Percentiles rank a stretch among this genome's conserved stretches.
Evolutionary conservation across 2,888 invertebrate species (phyloP).

Genomic region (Drosophila meridionalis): DNA sequence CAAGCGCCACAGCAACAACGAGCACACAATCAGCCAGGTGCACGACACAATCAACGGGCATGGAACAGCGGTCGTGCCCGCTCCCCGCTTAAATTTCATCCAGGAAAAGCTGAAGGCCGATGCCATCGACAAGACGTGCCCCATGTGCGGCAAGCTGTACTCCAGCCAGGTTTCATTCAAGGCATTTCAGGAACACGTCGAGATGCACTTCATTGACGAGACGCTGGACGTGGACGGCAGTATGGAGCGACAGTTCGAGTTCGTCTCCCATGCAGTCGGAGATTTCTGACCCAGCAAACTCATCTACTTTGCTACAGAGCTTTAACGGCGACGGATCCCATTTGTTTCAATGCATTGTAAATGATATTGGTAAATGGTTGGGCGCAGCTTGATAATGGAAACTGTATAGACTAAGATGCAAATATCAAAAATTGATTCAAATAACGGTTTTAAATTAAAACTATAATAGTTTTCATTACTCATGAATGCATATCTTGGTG

Average conservation of each 20-base stretch:
- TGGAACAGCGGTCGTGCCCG: conserved; percentile 11
- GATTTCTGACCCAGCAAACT: conserved; percentile 84
- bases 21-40: conserved; percentile 19
- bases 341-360: conserved; percentile 4
- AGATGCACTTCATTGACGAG: conserved; percentile 90
- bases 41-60: conserved; percentile 34
- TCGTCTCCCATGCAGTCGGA: conserved; percentile 84
- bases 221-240: conserved; percentile 86
- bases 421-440: conserved; percentile 20
- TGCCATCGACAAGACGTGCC: conserved; percentile 88
- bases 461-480: conserved; percentile 1
- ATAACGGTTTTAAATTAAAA: not conserved
- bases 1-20: conserved; percentile 40
- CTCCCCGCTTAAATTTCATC: conserved; percentile 81
- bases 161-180: conserved; percentile 87
- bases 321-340: conserved; percentile 54
- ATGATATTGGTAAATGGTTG: not conserved
- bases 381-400: not conserved
- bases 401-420: conserved; percentile 21
- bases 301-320: conserved; percentile 82
- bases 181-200: conserved; percentile 91
- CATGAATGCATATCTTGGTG: not conserved
- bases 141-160: conserved; percentile 90
- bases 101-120: conserved; percentile 82
- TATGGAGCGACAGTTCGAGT: conserved; percentile 86